Base-by-base conservation (phyloP, 2,888 invertebrate genomes). In the Anarsia innoxiella region DNA sequence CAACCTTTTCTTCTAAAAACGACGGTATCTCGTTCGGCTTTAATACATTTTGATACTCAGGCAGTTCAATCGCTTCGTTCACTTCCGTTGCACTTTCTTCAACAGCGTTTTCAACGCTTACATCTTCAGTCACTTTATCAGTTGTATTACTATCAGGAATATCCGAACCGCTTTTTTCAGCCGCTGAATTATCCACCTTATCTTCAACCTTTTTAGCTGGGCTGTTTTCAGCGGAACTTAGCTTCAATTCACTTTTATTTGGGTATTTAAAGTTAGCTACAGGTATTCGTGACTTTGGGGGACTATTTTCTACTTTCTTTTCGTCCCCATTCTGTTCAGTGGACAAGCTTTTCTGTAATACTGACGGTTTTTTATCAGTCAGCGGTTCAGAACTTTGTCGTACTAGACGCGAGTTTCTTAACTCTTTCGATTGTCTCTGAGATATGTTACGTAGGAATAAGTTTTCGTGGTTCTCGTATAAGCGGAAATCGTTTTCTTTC, bases 201-300 rank as follows among this genome's bases (percentile, higher is more conserved):
- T 33, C 15, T 10, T 33, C 33, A 5, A 15, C 10, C 12, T 35
- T 35, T 19, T 35, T 28, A 9, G 13, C 6, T 2, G 84, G 85
- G 0, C 84, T 84, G 31, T 56, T 77, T 10, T 84, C 83, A 0
- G 57, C 62, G 0, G 79, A 74, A 0, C 59, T 62, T 2, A 80
- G 45, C 25, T 54, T 49, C 0, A 62, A 30, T 0, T 80, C 83
- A 31, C 67, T 76, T 46, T 79, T 79, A 44, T 84, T 82, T 0
- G 83, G 83, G 40, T 85, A 85, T 3, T 77, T 55, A 48, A 86
- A 86, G 40, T 79, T 85, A 1, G 85, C 79, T 0, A 86, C 76
- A 0, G 86, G 86, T 37, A 86, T 86, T 23, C 85, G 53, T 0
- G 78, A 79, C 43, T 72, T 71, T 0, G 73, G 73, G 0, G 73